phyloP scores from a whole-genome alignment of 2,888 invertebrate genomes.

The Lochmaea capreae region DNA sequence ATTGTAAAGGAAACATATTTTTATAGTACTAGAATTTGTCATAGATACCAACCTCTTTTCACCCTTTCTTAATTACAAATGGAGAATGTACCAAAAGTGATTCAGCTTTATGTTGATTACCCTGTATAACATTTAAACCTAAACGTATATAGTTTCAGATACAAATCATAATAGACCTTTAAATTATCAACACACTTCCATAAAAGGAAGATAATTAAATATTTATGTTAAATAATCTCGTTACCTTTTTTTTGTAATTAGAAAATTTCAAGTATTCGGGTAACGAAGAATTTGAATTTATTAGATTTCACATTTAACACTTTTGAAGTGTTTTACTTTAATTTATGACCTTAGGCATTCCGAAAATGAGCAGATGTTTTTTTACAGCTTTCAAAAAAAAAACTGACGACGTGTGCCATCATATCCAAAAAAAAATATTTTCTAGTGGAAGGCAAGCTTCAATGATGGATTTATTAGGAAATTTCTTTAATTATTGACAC shows the following conservation, averaged over 20 bases:
- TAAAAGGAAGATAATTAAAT: no score
- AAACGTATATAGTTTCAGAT: no score
- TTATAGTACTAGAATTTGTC: no score
- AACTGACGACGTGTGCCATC: constrained; percentile 13
- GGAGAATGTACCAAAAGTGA: no score
- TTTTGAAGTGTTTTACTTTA: constrained; percentile 8
- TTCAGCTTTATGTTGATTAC: no score
- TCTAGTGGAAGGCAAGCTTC: neutral
- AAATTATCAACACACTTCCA: no score
- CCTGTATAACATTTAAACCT: no score
- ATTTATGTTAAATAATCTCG: no score
- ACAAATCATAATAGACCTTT: no score
- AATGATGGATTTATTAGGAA: constrained; percentile 5
- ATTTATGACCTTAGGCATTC: constrained; percentile 11
- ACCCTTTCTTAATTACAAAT: no score
- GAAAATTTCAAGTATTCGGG: neutral
- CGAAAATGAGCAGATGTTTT: constrained; percentile 17
- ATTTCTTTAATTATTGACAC: constrained; percentile 2
- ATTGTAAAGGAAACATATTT: no score
- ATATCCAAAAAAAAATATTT: constrained; percentile 7
- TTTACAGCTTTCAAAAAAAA: constrained; percentile 2
- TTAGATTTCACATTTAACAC: constrained; percentile 6
- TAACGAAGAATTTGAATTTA: neutral
- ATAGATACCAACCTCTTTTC: no score
- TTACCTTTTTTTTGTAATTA: neutral